Evolutionary conservation across 23 tunicate species (phyloP).

Genomic region (Ciona savignyi): DNA sequence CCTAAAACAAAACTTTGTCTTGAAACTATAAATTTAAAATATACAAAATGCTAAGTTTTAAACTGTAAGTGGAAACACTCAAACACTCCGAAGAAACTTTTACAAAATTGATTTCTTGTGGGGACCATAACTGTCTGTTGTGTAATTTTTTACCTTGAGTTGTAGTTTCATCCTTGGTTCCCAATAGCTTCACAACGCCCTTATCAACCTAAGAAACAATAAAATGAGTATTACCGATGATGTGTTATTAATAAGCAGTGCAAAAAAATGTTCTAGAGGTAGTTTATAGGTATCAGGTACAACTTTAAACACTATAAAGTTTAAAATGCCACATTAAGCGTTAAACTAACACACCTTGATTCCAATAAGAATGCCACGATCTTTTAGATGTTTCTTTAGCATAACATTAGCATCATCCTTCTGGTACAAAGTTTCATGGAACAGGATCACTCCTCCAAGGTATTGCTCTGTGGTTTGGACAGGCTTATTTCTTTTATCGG

Average conservation of each 20-base stretch:
- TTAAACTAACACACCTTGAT: slow-evolving; percentile 40
- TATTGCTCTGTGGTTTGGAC: too few species aligned
- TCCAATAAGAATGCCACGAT: slow-evolving; percentile 78
- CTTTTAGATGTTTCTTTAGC: slow-evolving; percentile 49
- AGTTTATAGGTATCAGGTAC: too few species aligned
- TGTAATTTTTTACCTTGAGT: slow-evolving; percentile 55
- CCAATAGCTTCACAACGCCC: slow-evolving; percentile 90
- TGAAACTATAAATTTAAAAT: too few species aligned
- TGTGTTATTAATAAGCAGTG: not conserved
- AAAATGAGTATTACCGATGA: not conserved
- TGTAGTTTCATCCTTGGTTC: slow-evolving; percentile 87
- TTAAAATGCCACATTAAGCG: too few species aligned
- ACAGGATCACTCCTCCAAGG: slow-evolving; percentile 94
- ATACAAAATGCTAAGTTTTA: too few species aligned
- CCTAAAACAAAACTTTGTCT: too few species aligned
- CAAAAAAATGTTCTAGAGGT: too few species aligned
- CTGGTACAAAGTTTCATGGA: slow-evolving; percentile 95
- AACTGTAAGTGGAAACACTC: too few species aligned
- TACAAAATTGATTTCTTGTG: not conserved
- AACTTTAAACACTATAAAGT: too few species aligned
- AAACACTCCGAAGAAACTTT: too few species aligned
- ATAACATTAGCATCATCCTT: slow-evolving; percentile 74
- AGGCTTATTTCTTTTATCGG: too few species aligned
- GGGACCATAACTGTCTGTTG: not conserved
- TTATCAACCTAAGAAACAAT: slow-evolving; percentile 81